phyloP scores from a whole-genome alignment of 1,140 invertebrate species.

The Limonius californicus region DNA sequence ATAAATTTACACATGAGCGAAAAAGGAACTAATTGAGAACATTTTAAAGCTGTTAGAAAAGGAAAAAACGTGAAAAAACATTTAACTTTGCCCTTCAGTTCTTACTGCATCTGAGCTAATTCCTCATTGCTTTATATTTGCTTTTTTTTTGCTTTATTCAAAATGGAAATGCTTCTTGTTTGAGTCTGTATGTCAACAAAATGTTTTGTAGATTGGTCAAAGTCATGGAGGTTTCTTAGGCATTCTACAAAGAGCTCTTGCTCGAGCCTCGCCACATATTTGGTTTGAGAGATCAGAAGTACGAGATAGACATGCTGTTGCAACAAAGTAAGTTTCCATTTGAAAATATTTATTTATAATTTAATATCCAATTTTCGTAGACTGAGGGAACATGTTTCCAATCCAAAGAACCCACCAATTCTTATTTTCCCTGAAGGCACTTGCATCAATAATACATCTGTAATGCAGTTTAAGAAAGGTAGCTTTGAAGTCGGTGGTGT shows the following conservation, averaged over 20 bases:
- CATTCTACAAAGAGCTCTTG: slow-evolving; percentile 87
- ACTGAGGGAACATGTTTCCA: slow-evolving; percentile 85
- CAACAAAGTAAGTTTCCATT: slow-evolving; percentile 60
- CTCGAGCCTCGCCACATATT: slow-evolving; percentile 92
- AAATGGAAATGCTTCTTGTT: too few species aligned
- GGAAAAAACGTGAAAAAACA: too few species aligned
- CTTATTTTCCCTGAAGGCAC: slow-evolving; percentile 99
- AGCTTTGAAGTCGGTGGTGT: slow-evolving; percentile 96
- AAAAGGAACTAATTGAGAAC: too few species aligned
- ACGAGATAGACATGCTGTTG: slow-evolving; percentile 87
- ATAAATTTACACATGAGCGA: too few species aligned
- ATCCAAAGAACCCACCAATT: slow-evolving; percentile 92
- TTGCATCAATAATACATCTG: slow-evolving; percentile 99
- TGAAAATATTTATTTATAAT: slow-evolving; percentile 12
- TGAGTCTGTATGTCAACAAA: not conserved
- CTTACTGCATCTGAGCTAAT: too few species aligned
- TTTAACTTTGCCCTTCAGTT: too few species aligned
- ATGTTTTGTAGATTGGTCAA: slow-evolving; percentile 83
- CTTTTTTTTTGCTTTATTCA: too few species aligned
- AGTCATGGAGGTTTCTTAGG: slow-evolving; percentile 93
- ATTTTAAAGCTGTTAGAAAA: too few species aligned
- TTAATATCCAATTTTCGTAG: slow-evolving; percentile 49
- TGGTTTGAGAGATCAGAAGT: slow-evolving; percentile 99
- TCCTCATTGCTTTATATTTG: too few species aligned
- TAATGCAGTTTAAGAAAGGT: slow-evolving; percentile 99